Evolutionary conservation across 2,797 vertebrate species (phyloP), one percentile per base, ranked within the genome.

Genomic region (Sebastiscus albofasciatus): DNA sequence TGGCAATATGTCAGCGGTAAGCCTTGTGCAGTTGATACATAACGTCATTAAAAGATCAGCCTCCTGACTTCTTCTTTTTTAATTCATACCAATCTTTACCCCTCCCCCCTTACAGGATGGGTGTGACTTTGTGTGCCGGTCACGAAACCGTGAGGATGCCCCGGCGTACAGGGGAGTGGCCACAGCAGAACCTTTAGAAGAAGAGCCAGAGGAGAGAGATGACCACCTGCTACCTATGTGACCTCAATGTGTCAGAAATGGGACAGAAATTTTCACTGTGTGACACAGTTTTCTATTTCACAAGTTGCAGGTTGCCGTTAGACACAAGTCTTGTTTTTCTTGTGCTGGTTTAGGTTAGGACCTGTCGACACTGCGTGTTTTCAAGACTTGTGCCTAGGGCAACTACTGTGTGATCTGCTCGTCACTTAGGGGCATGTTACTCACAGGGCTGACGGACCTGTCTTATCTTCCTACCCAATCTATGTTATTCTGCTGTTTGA

Each of bases 211-310:
- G 86, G 99, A 99, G 91, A 94, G 98, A 84, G 99, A 99, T 56
- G 98, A 99, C 91, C 97, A 99, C 89, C 94, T 99, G 86, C 93
- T 99, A 80, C 98, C 99, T 3, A 99, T 99, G 98, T 99, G 97
- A 99, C 86, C 80, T 82, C 67, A 69, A 71, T 12, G 42, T 72
- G 22, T 86, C 67, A 62, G 52, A 80, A 67, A 82, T 52, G 31
- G 73, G 79, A 85, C 80, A 78, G 72, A 80, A 39, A 58, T 80
- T 31, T 83, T 80, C 58, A 87, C 82, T 79, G 77, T 86, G 80
- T 87, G 89, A 83, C 42, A 68, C 72, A 80, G 83, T 89, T 89
- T 80, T 74, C 62, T 72, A 72, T 87, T 80, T 87, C 71, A 82
- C 75, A 82, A 78, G 61, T 82, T 84, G 71, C 82, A 87, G 77